Conservation (phyloP, 2,797 vertebrate species). For the Vespertilio murinus region DNA sequence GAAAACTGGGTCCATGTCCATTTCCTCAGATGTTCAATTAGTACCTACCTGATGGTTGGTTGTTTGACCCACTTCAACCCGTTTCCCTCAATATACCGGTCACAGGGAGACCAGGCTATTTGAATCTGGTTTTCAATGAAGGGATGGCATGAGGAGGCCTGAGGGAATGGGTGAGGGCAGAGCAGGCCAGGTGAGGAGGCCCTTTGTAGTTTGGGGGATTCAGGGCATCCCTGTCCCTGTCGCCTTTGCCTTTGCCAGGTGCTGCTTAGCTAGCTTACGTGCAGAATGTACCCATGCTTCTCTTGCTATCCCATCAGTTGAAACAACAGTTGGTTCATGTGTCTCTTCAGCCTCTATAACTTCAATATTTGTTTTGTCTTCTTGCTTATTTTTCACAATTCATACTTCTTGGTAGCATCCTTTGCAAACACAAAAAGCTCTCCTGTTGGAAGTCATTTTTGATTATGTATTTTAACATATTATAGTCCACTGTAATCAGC, state of each 20-base stretch:
- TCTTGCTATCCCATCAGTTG: not conserved
- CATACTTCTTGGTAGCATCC: not conserved
- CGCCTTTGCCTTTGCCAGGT: not conserved
- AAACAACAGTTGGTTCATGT: not conserved
- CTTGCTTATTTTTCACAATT: not conserved
- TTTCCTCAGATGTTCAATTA: not conserved
- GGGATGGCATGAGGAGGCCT: not conserved
- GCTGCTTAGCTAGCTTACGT: not conserved
- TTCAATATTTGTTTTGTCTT: not conserved
- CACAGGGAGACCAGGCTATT: not conserved
- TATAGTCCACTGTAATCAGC: not conserved
- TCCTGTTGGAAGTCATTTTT: not conserved
- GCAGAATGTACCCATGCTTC: not conserved
- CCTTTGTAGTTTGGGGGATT: not conserved
- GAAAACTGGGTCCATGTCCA: not conserved
- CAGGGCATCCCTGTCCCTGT: rapidly evolving
- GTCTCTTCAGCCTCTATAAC: not conserved
- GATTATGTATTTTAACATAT: not conserved
- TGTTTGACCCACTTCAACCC: not conserved
- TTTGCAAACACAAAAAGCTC: not conserved
- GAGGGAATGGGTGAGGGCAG: not conserved
- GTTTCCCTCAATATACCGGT: constrained; percentile 1
- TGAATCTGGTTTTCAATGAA: not conserved
- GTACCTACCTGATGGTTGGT: not conserved
- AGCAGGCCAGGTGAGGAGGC: not conserved